Evolutionary conservation across 1,140 invertebrate genomes (phyloP).

Genomic region (Drosophila ficusphila): DNA sequence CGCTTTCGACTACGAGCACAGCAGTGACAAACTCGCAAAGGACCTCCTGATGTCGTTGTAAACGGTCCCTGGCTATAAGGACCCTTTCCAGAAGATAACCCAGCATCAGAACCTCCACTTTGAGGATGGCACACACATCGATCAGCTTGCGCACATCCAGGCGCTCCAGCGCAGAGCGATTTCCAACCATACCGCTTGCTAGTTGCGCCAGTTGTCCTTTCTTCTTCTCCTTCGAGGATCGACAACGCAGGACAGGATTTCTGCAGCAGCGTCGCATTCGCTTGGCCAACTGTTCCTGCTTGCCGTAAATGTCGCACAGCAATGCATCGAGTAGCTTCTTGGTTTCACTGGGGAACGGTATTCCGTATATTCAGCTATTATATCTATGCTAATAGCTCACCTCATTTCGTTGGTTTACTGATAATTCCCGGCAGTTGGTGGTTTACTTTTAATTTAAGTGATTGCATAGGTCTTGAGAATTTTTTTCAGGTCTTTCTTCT

Average conservation of each 20-base stretch:
- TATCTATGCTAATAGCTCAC: constrained; percentile 63
- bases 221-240: constrained; percentile 3
- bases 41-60: constrained; percentile 58
- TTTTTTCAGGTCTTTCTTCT: constrained; percentile 19
- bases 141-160: constrained; percentile 47
- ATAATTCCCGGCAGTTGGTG: constrained; percentile 29
- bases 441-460: constrained; percentile 10
- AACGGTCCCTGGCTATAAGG: constrained; percentile 58
- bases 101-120: constrained; percentile 71
- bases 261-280: constrained; percentile 11
- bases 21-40: constrained; percentile 60
- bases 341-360: constrained; percentile 28
- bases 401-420: constrained; percentile 57
- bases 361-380: constrained; percentile 19
- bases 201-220: constrained; percentile 19
- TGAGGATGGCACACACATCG: constrained; percentile 66
- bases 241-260: background rate
- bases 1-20: constrained; percentile 46
- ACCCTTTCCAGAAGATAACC: constrained; percentile 59
- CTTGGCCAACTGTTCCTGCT: constrained; percentile 49
- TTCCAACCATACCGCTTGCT: constrained; percentile 39
- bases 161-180: constrained; percentile 11
- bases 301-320: constrained; percentile 76
- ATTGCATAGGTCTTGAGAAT: constrained; percentile 6
- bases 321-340: constrained; percentile 66